Percentiles rank a stretch among this genome's conserved stretches.
Conservation (phyloP, 2,888 invertebrate species). For the Drosophila paranaensis region DNA sequence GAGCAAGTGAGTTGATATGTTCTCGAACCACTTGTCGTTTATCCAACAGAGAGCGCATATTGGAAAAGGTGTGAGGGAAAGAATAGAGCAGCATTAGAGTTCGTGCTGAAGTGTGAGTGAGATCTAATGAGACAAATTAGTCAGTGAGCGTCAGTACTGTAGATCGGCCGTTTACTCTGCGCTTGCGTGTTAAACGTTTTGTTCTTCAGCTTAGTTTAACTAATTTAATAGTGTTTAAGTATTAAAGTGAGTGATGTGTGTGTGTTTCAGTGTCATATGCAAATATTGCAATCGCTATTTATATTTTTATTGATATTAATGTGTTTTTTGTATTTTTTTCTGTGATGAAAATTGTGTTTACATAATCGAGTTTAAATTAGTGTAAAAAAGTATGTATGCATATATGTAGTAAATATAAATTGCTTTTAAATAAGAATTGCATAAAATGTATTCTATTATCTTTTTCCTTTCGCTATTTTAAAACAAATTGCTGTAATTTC, state of each 20-base stretch:
- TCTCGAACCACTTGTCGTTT: not conserved
- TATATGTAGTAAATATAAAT: too few species aligned
- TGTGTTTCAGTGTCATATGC: not conserved
- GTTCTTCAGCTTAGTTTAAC: not conserved
- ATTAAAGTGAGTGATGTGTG: not conserved
- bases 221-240: not conserved
- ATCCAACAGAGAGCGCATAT: not conserved
- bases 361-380: not conserved
- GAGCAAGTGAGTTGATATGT: not conserved
- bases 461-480: too few species aligned
- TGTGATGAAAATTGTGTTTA: not conserved
- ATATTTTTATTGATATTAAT: not conserved
- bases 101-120: not conserved
- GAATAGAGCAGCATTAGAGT: not conserved
- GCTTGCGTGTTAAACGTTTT: not conserved
- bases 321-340: not conserved
- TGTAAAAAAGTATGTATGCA: not conserved
- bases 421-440: too few species aligned
- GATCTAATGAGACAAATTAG: not conserved
- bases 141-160: not conserved
- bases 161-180: not conserved
- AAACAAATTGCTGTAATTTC: too few species aligned
- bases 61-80: not conserved
- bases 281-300: not conserved
- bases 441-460: too few species aligned